A percentile compares a stretch with the other conserved stretches of the same genome.
Conservation (phyloP, 2,797 vertebrate genomes). For the Bradypus variegatus region DNA sequence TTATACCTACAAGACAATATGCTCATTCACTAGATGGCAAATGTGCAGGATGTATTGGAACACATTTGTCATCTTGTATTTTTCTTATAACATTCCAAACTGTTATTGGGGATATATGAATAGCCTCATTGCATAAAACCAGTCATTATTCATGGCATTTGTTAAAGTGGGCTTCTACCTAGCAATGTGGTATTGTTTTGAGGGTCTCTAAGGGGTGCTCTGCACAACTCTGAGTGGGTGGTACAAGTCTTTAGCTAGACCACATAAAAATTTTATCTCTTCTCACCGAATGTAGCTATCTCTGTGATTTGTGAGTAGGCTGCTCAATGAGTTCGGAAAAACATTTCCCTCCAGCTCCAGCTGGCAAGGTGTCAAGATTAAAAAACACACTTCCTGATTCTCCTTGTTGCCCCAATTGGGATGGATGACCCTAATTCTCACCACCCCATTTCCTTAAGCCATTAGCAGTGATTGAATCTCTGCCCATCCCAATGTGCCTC, state of each 20-base stretch:
- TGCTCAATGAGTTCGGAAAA: constrained; percentile 55
- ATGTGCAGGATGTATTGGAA: background rate
- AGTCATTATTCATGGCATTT: background rate
- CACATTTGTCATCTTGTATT: background rate
- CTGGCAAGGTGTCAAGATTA: constrained; percentile 56
- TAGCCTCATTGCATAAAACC: background rate
- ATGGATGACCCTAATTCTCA: constrained; percentile 65
- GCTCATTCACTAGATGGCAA: background rate
- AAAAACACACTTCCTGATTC: constrained; percentile 50
- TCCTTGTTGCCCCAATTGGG: constrained; percentile 54
- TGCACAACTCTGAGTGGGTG: constrained; percentile 25
- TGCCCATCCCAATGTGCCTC: constrained; percentile 45
- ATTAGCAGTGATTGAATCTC: constrained; percentile 63
- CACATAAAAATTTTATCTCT: constrained; percentile 42
- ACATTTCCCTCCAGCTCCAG: constrained; percentile 58
- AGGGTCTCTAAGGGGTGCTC: background rate
- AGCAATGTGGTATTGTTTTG: background rate
- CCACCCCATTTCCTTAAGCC: constrained; percentile 64
- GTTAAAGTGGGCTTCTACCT: background rate
- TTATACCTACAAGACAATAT: background rate
- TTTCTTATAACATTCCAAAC: constrained; percentile 36
- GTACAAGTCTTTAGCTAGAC: constrained; percentile 31
- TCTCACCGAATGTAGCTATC: constrained; percentile 30
- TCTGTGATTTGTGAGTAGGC: constrained; percentile 52
- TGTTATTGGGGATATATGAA: background rate